Evolutionary conservation across 2,113 vertebrate genomes (phyloP).

Genomic region (Gasterosteus nipponicus): DNA sequence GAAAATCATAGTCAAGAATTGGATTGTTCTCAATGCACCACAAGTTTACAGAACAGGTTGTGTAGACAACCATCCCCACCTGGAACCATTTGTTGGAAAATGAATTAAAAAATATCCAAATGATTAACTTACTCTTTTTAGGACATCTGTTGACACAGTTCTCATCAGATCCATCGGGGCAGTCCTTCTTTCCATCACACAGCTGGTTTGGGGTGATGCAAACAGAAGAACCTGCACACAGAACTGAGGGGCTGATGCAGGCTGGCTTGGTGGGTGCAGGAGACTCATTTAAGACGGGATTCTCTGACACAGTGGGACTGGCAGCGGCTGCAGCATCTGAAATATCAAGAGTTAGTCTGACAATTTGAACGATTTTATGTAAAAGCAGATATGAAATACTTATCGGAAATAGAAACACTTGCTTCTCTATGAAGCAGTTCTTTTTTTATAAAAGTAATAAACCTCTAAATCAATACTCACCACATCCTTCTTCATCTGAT

Average conservation of each 20-base stretch:
- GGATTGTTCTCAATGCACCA: not conserved
- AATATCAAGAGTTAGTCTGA: not conserved
- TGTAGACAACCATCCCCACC: too few species aligned
- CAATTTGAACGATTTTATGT: not conserved
- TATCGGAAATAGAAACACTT: too few species aligned
- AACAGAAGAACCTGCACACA: conserved; percentile 76
- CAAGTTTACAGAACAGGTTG: too few species aligned
- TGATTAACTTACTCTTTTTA: conserved; percentile 72
- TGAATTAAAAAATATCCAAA: not conserved
- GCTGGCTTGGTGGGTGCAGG: not conserved
- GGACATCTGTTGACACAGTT: conserved; percentile 78
- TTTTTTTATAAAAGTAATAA: too few species aligned
- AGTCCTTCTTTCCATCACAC: conserved; percentile 87
- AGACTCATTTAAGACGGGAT: not conserved
- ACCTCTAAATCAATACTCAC: conserved; percentile 52
- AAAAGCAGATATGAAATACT: not conserved
- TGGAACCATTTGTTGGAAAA: not conserved
- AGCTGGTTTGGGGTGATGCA: conserved; percentile 78
- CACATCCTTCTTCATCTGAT: conserved; percentile 79
- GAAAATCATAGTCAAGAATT: not conserved
- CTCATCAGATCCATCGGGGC: conserved; percentile 86
- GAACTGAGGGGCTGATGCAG: conserved; percentile 77
- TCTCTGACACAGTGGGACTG: too few species aligned
- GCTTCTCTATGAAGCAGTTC: not conserved
- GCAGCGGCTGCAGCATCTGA: not conserved